Base-by-base conservation (phyloP, 2,113 vertebrate species). In the Meleagris gallopavo region DNA sequence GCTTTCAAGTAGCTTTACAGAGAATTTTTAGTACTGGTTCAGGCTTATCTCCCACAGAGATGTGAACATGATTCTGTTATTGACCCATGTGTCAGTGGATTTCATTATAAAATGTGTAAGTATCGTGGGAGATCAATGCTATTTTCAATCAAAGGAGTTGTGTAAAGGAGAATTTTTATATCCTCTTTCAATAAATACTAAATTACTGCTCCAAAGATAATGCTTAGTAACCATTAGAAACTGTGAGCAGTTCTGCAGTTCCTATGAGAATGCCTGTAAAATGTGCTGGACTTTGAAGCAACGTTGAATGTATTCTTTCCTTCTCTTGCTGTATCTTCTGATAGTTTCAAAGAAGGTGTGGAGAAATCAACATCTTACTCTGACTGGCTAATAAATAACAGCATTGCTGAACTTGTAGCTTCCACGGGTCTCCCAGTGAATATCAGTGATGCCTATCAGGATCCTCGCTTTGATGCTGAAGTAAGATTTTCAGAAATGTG, bases 331-430 rank as follows among this genome's bases (percentile, higher is more conserved):
- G 43, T 88, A 79, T 41, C 62, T 82, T 97, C 69, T 80, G 54
- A 75, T 76, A 99, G 99, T 97, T 99, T 99, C 97, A 99, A 99
- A 97, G 99, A 99, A 97, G 99, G 98, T 11, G 30, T 99, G 97
- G 99, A 99, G 95, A 99, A 99, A 94, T 98, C 99, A 1, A 32
- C 97, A 0, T 99, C 99, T 2, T 98, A 99, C 94, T 99, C 99
- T 0, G 99, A 99, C 96, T 99, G 99, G 99, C 98, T 99, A 79
- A 98, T 99, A 97, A 99, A 99, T 95, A 99, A 99, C 87, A 99
- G 99, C 84, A 97, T 99, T 58, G 99, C 99, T 7, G 99, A 99
- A 96, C 98, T 99, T 27, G 99, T 99, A 24, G 99, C 99, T 50
- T 99, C 99, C 58, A 99, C 99, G 2, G 99, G 99, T 90, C 98